A percentile compares a stretch with the other conserved stretches of the same genome.
Evolutionary conservation across 2,888 invertebrate genomes (phyloP).

Genomic region (Sesia apiformis): DNA sequence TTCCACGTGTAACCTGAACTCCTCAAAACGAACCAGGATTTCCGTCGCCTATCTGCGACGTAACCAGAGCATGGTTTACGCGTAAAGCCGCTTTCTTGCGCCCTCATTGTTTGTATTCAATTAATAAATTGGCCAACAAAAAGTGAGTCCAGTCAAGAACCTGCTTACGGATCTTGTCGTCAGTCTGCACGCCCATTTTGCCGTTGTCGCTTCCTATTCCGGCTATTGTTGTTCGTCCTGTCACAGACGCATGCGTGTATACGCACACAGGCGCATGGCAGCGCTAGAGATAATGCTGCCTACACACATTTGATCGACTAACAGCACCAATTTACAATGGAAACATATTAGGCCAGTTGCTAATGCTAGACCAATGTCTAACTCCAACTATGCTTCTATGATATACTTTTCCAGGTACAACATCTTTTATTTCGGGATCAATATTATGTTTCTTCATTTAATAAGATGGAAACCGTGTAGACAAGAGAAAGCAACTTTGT

Average conservation of each 20-base stretch:
- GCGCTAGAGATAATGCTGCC: background rate
- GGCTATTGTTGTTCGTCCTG: conserved; percentile 70
- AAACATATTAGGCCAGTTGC: no score
- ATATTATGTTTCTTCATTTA: no score
- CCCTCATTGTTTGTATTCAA: conserved; percentile 29
- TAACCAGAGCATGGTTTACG: conserved; percentile 32
- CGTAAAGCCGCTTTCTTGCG: conserved; percentile 37
- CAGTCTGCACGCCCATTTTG: conserved; percentile 49
- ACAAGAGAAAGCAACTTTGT: no score
- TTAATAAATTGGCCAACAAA: conserved; percentile 42
- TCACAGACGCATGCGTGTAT: conserved; percentile 38
- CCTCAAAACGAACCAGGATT: conserved; percentile 49
- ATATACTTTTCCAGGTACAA: no score
- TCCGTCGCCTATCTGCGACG: conserved; percentile 30
- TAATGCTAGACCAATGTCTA: no score
- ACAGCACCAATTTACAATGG: no score
- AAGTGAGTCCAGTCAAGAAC: conserved; percentile 40
- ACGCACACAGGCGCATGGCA: conserved; percentile 25
- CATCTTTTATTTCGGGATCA: no score
- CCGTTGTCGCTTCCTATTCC: conserved; percentile 67
- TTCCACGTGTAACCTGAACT: no score
- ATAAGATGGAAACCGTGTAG: no score
- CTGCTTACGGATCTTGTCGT: conserved; percentile 57
- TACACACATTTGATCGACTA: no score
- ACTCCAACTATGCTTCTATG: no score